Base-by-base conservation (phyloP, 2,888 invertebrate genomes). In the Drosophila formosana region DNA sequence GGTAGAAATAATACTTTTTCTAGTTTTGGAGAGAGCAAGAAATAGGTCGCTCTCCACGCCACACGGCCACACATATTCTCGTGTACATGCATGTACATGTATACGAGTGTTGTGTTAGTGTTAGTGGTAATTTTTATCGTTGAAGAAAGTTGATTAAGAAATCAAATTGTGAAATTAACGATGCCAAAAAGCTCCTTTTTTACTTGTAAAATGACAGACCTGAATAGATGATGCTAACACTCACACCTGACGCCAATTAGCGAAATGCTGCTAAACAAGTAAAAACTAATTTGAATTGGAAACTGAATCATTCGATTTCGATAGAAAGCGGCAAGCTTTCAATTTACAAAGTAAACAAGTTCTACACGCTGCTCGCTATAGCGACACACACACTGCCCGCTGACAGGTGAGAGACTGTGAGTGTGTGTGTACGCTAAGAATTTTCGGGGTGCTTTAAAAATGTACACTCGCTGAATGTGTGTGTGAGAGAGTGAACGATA, bases 181-280 rank as follows among this genome's bases (percentile, higher is more conserved):
- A 46, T 11, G 37, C 37, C 4, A 37, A 37, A 37, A 37, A 13
- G 50, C 65, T 50, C 76, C 18, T 18, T 18, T 57, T 63, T 41
- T 7, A 34, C 8, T 28, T 8, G 34, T 7, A 18, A 18, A 18
- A 18, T 18, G 18, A 18, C 6, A 11, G 26, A 8, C 1, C 25
- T 34, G 45, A 46, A 41, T 13, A 32, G 6, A n/a, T 18, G 28
- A 30, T 37, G 11, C 45, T 39, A 56, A 34, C 65, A 75, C 79
- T 39, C 52, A 34, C 65, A 75, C 79, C 61, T 75, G 75, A 55
- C 57, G 50, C 57, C 65, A 75, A 75, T 75, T 78, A 75, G 70
- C 75, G 23, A 45, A 66, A 37, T 50, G 60, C 30, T 72, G 78
- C 50, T 55, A 74, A 71, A 63, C 32, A 45, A 46, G 18, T 32